These are phyloP conservation scores for Acanthisitta chloris DNA, from an alignment of 2,113 vertebrate species.

Conservation along the genomic window DNA sequence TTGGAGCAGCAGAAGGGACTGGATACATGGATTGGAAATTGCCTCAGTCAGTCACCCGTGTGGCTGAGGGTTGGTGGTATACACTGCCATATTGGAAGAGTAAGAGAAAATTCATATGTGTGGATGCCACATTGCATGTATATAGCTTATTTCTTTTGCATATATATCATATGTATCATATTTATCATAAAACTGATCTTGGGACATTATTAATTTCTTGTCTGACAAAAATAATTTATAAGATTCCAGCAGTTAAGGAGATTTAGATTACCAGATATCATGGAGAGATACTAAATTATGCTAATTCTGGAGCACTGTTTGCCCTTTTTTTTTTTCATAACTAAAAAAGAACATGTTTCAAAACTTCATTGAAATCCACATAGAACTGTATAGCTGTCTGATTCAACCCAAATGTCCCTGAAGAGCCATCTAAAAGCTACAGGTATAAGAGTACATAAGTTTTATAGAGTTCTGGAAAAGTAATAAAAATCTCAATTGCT, in stretches of 20 bases:
- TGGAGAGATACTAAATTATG: neutral
- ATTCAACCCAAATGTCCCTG: neutral
- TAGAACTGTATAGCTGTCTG: neutral
- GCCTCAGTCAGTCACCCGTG: neutral
- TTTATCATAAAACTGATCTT: too few species aligned
- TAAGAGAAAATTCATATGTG: neutral
- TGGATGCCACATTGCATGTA: neutral
- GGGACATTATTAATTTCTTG: neutral
- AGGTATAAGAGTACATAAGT: neutral
- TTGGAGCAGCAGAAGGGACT: neutral
- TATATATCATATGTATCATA: too few species aligned
- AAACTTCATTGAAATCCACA: neutral
- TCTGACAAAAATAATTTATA: neutral
- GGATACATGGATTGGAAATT: neutral
- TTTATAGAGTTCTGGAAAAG: neutral
- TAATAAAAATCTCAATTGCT: neutral
- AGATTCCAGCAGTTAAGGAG: neutral
- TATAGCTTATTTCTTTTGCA: neutral
- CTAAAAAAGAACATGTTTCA: neutral
- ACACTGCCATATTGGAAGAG: neutral
- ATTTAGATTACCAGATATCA: neutral
- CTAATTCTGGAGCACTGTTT: neutral
- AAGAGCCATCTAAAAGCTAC: neutral
- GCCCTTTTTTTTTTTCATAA: neutral
- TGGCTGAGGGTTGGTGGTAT: neutral